Evolutionary conservation across 2,888 invertebrate species (phyloP).

Genomic region (Eupithecia vulgata): DNA sequence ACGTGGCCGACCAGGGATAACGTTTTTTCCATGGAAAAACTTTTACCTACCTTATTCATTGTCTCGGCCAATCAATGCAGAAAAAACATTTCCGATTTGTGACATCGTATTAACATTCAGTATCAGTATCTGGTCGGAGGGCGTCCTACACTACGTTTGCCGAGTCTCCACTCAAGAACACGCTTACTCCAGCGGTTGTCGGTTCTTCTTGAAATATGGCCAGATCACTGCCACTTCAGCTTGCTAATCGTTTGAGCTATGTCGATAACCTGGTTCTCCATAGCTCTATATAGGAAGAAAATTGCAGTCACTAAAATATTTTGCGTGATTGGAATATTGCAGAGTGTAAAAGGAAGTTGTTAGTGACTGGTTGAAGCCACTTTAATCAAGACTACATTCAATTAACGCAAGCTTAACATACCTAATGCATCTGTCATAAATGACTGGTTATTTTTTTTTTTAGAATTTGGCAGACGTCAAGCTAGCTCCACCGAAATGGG

Average conservation of each 20-base stretch:
- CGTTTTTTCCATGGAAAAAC: constrained; percentile 9
- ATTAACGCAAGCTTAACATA: background rate
- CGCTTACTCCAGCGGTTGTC: too few relatives aligned
- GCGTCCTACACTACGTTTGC: too few relatives aligned
- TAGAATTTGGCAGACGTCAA: constrained; percentile 72
- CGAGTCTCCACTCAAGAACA: too few relatives aligned
- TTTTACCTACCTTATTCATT: constrained; percentile 3
- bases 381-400: background rate
- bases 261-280: too few relatives aligned
- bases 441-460: constrained; percentile 36
- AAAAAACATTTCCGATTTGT: background rate
- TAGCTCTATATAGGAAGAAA: background rate
- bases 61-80: background rate
- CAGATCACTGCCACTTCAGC: too few relatives aligned
- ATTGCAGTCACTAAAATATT: background rate
- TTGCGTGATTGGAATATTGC: background rate
- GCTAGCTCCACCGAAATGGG: constrained; percentile 74
- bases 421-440: background rate
- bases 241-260: too few relatives aligned
- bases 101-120: background rate
- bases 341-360: background rate
- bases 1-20: constrained; percentile 9
- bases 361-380: background rate
- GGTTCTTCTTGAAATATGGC: too few relatives aligned
- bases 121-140: background rate